Evolutionary conservation across 1,140 invertebrate species (phyloP).

Genomic region (Eupeodes corollae): DNA sequence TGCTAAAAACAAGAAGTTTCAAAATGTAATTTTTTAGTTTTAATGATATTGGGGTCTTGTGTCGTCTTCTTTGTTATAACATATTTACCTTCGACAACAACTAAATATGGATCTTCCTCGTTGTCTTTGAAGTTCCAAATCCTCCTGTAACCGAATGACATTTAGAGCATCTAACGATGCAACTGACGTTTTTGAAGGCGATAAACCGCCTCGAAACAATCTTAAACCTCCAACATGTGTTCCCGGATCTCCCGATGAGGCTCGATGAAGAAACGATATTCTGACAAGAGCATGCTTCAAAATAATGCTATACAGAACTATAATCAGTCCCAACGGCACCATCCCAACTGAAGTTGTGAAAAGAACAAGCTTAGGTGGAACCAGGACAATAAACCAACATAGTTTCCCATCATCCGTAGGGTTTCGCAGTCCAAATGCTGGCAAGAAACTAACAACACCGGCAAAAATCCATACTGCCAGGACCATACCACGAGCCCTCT

Average conservation of each 20-base stretch:
- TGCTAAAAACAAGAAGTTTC: no score
- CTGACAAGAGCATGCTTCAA: conserved; percentile 40
- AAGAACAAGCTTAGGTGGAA: conserved; percentile 40
- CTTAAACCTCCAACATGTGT: conserved; percentile 13
- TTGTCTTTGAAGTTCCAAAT: no score
- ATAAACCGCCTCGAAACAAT: conserved; percentile 16
- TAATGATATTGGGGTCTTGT: no score
- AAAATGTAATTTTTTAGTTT: no score
- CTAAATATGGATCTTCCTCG: neutral
- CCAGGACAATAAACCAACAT: conserved; percentile 43
- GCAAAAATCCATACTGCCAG: conserved; percentile 39
- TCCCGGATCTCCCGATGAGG: neutral
- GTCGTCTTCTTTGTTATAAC: neutral
- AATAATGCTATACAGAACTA: conserved; percentile 44
- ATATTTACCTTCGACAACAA: neutral
- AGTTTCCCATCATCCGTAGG: conserved; percentile 34
- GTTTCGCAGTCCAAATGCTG: conserved; percentile 42
- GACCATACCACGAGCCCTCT: conserved; percentile 40
- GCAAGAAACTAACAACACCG: conserved; percentile 42
- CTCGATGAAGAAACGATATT: conserved; percentile 11
- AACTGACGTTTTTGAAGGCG: neutral
- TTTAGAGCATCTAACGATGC: neutral
- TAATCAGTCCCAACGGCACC: conserved; percentile 41
- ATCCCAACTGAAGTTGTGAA: conserved; percentile 41
- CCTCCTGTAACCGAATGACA: neutral